Evolutionary conservation across 2,888 invertebrate genomes (phyloP).

Genomic region (Phasia obesa): DNA sequence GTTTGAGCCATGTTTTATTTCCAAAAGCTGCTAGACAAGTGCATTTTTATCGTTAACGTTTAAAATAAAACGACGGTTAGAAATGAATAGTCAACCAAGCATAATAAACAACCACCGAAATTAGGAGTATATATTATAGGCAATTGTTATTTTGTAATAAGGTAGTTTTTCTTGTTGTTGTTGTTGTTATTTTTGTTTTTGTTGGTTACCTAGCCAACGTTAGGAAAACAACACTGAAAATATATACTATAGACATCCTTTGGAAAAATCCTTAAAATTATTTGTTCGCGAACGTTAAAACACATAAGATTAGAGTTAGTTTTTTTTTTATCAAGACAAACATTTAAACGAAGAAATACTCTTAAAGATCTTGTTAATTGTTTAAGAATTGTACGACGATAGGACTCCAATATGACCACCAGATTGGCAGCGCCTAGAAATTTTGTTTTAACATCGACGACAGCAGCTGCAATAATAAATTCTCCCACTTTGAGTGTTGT

Average conservation of each 20-base stretch:
- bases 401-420: slow-evolving; percentile 56
- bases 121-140: slow-evolving; percentile 58
- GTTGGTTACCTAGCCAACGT: slow-evolving; percentile 68
- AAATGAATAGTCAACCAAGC: slow-evolving; percentile 60
- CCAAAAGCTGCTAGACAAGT: slow-evolving; percentile 59
- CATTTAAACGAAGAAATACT: not conserved
- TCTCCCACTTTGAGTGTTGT: slow-evolving; percentile 70
- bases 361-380: not conserved
- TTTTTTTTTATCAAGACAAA: not conserved
- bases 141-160: slow-evolving; percentile 50
- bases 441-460: slow-evolving; percentile 61
- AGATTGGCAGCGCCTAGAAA: slow-evolving; percentile 67
- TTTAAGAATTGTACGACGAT: not conserved
- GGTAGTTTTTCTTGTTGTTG: slow-evolving; percentile 29
- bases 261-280: slow-evolving; percentile 68
- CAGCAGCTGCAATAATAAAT: slow-evolving; percentile 63
- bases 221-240: slow-evolving; percentile 63
- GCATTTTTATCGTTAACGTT: slow-evolving; percentile 62
- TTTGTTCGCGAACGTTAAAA: slow-evolving; percentile 63
- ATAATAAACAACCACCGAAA: slow-evolving; percentile 69
- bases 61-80: slow-evolving; percentile 61
- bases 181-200: slow-evolving; percentile 43
- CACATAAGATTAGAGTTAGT: slow-evolving; percentile 67
- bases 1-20: slow-evolving; percentile 42
- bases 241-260: slow-evolving; percentile 64